Conservation (phyloP, 2,797 vertebrate genomes). For the Brachyrhaphis roseni region DNA sequence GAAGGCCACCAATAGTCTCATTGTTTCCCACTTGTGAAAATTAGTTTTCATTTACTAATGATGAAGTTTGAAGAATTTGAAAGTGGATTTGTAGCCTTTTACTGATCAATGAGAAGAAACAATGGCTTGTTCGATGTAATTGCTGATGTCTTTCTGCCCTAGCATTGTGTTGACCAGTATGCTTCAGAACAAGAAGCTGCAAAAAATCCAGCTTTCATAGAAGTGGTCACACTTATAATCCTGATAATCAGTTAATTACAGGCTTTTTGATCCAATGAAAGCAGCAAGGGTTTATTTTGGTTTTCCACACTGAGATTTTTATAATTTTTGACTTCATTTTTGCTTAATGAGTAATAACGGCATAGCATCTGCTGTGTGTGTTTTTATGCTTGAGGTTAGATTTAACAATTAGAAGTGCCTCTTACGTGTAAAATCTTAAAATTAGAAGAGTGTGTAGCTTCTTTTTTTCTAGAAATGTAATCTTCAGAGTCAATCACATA, state of each 20-base stretch:
- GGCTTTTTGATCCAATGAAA: not conserved
- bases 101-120: not conserved
- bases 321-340: not conserved
- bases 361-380: not conserved
- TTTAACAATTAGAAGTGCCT: not conserved
- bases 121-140: not conserved
- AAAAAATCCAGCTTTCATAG: not conserved
- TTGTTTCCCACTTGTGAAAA: not conserved
- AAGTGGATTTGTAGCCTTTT: not conserved
- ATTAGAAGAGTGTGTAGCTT: not conserved
- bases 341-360: too few species aligned
- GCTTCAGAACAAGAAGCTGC: not conserved
- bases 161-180: not conserved
- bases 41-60: not conserved
- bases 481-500: not conserved
- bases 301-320: not conserved
- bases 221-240: not conserved
- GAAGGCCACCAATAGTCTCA: not conserved
- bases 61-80: not conserved
- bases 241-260: not conserved
- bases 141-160: not conserved
- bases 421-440: not conserved
- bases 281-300: not conserved
- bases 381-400: not conserved
- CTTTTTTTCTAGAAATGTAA: not conserved